Percentiles rank a stretch among this genome's conserved stretches.
These are phyloP conservation scores for Chymomyza costata DNA, from an alignment of 1,140 invertebrate genomes.

Conservation along the genomic window DNA sequence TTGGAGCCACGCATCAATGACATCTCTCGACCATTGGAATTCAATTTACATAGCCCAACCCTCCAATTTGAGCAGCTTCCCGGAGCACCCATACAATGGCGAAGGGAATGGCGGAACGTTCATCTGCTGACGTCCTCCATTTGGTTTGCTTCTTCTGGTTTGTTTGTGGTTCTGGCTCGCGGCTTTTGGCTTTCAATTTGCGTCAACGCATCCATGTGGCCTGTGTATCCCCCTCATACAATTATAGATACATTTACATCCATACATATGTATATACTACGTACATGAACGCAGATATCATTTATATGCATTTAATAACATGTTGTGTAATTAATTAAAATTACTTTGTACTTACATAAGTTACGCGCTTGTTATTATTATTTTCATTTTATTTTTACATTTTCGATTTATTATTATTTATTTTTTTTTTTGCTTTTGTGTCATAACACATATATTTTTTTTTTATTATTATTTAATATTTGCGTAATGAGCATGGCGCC, in stretches of 20 bases:
- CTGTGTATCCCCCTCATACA: background rate
- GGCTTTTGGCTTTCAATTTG: slow-evolving; percentile 48
- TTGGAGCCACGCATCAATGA: slow-evolving; percentile 68
- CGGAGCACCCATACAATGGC: too few species aligned
- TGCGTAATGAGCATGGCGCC: background rate
- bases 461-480: too few species aligned
- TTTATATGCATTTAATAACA: slow-evolving; percentile 45
- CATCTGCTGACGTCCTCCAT: slow-evolving; percentile 10
- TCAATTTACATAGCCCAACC: slow-evolving; percentile 65
- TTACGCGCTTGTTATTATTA: slow-evolving; percentile 28
- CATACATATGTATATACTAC: slow-evolving; percentile 3
- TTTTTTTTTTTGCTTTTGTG: too few species aligned
- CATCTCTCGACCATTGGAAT: slow-evolving; percentile 65
- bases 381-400: slow-evolving; percentile 15
- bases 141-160: slow-evolving; percentile 56
- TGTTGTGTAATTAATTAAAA: slow-evolving; percentile 53
- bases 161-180: slow-evolving; percentile 47
- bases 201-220: slow-evolving; percentile 17
- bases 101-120: background rate
- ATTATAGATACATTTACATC: background rate
- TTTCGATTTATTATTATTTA: slow-evolving; percentile 10
- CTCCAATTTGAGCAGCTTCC: too few species aligned
- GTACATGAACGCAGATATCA: slow-evolving; percentile 25
- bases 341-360: slow-evolving; percentile 38
- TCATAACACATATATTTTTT: slow-evolving; percentile 3